Evolutionary conservation across 2,113 vertebrate species (phyloP).

Genomic region (Esox niger): DNA sequence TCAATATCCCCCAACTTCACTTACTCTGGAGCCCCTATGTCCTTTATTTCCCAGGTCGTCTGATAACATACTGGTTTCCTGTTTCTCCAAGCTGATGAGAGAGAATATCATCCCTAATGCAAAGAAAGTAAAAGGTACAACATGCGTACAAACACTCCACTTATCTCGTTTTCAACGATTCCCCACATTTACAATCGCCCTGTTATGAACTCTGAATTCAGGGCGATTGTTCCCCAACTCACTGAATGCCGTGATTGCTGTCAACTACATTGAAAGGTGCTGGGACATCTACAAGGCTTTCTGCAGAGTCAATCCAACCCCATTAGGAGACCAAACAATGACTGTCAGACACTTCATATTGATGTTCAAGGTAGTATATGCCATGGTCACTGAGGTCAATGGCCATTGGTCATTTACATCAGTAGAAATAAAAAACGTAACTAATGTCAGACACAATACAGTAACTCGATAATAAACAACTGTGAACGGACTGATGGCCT

Average conservation of each 20-base stretch:
- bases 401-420: no score
- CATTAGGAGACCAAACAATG: slow-evolving; percentile 69
- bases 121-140: slow-evolving; percentile 76
- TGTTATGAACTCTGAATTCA: slow-evolving; percentile 43
- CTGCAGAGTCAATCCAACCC: slow-evolving; percentile 28
- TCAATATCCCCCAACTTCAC: neutral
- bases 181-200: neutral
- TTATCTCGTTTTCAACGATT: neutral
- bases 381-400: no score
- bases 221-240: slow-evolving; percentile 76
- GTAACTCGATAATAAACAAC: no score
- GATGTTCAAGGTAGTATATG: slow-evolving; percentile 87
- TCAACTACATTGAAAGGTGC: slow-evolving; percentile 69
- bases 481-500: no score
- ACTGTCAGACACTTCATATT: slow-evolving; percentile 82
- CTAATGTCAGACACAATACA: no score
- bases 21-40: slow-evolving; percentile 25
- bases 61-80: slow-evolving; percentile 67
- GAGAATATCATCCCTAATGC: slow-evolving; percentile 79
- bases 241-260: slow-evolving; percentile 38
- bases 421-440: no score
- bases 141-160: neutral
- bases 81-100: slow-evolving; percentile 80
- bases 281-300: slow-evolving; percentile 77
- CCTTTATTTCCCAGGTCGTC: slow-evolving; percentile 61